Evolutionary conservation across 2,797 vertebrate genomes (phyloP).

Genomic region (Leucoraja ocellata): DNA sequence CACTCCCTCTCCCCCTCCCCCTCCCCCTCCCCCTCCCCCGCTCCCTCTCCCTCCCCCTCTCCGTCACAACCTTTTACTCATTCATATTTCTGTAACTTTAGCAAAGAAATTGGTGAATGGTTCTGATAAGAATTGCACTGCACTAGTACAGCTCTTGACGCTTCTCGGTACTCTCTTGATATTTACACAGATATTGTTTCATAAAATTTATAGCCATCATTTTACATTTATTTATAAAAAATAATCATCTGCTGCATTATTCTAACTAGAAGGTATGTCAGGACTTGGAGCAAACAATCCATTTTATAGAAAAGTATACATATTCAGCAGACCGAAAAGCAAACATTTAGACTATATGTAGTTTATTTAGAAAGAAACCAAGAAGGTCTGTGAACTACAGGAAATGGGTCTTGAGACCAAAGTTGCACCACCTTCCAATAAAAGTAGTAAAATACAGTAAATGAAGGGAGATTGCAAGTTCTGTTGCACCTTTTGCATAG

Average conservation of each 20-base stretch:
- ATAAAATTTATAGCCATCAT: neutral
- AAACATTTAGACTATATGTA: neutral
- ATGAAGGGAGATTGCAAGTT: neutral
- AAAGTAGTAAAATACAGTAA: neutral
- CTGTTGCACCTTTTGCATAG: neutral
- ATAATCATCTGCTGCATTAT: neutral
- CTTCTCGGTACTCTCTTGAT: no score
- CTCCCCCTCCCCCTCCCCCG: no score
- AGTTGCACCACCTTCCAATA: neutral
- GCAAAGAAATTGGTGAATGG: no score
- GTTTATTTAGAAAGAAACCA: neutral
- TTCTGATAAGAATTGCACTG: no score
- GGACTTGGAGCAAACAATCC: neutral
- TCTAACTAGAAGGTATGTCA: neutral
- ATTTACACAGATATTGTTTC: neutral
- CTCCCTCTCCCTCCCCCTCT: no score
- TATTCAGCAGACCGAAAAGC: neutral
- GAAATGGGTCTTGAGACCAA: neutral
- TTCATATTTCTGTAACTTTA: no score
- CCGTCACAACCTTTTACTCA: no score
- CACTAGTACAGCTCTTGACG: no score
- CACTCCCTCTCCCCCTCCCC: no score
- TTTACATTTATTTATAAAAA: neutral
- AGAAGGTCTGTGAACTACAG: neutral
- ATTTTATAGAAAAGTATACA: neutral